A percentile compares a stretch with the other conserved stretches of the same genome.
phyloP scores from a whole-genome alignment of 2,797 vertebrate species.

The Orientallactaga sibirica region DNA sequence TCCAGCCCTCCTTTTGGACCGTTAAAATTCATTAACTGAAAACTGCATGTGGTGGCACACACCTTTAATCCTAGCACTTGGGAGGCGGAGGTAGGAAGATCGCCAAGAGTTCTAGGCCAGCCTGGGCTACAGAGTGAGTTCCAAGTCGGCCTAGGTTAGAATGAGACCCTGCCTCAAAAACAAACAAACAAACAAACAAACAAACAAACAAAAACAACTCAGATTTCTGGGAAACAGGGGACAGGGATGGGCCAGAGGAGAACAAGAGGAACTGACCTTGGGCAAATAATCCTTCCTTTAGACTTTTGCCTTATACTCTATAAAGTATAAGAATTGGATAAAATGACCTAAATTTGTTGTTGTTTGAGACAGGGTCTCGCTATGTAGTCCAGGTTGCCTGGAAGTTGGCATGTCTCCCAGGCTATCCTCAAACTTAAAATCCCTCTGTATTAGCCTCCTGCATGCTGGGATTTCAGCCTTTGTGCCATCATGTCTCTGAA shows the following conservation, averaged over 20 bases:
- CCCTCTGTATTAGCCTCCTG: background rate
- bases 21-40: too few relatives aligned
- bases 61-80: too few relatives aligned
- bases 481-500: background rate
- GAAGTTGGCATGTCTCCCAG: background rate
- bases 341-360: background rate
- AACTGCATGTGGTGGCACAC: too few relatives aligned
- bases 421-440: background rate
- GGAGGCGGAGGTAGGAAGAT: too few relatives aligned
- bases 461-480: background rate
- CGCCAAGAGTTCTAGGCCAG: too few relatives aligned
- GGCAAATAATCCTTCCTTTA: background rate
- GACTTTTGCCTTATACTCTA: background rate
- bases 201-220: background rate
- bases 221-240: background rate
- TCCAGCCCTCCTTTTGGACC: too few relatives aligned
- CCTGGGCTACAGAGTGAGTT: too few relatives aligned
- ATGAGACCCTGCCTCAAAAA: too few relatives aligned
- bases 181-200: too few relatives aligned
- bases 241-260: background rate
- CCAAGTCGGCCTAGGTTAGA: too few relatives aligned
- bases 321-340: background rate
- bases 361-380: background rate
- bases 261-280: slow-evolving; percentile 23
- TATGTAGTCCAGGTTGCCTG: background rate